Evolutionary conservation across 2,888 invertebrate species (phyloP).

Genomic region (Tricholauxania praeusta): DNA sequence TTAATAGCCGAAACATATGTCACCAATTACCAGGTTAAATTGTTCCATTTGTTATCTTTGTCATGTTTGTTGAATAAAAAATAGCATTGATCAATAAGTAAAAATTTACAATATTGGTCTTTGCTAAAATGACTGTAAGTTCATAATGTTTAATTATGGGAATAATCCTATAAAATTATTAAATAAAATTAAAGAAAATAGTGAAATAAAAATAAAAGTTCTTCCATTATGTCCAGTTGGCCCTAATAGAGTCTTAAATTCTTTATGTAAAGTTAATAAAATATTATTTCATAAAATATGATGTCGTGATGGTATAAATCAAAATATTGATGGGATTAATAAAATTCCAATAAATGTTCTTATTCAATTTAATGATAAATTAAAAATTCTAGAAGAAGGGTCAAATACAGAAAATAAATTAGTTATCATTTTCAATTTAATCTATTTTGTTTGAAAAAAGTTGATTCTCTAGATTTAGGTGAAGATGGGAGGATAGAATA

Average conservation of each 20-base stretch:
- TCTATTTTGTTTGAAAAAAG: conserved; percentile 50
- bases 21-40: too few relatives aligned
- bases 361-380: conserved; percentile 73
- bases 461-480: conserved; percentile 58
- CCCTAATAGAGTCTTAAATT: conserved; percentile 61
- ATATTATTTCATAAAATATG: conserved; percentile 68
- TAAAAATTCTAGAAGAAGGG: conserved; percentile 71
- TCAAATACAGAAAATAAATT: conserved; percentile 79
- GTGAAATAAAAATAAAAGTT: conserved; percentile 38
- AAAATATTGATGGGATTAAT: conserved; percentile 70
- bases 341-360: conserved; percentile 67
- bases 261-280: conserved; percentile 41
- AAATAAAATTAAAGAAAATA: conserved; percentile 68
- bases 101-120: too few relatives aligned
- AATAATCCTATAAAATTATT: conserved; percentile 77
- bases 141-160: too few relatives aligned
- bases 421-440: conserved; percentile 75
- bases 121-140: too few relatives aligned
- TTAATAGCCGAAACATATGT: too few relatives aligned
- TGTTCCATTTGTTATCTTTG: too few relatives aligned
- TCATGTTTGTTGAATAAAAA: too few relatives aligned
- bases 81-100: too few relatives aligned
- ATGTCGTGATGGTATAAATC: conserved; percentile 71
- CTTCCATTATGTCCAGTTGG: conserved; percentile 36
- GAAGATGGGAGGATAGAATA: conserved; percentile 66